Evolutionary conservation across 2,113 vertebrate genomes (phyloP).

Genomic region (Neomonachus schauinslandi): DNA sequence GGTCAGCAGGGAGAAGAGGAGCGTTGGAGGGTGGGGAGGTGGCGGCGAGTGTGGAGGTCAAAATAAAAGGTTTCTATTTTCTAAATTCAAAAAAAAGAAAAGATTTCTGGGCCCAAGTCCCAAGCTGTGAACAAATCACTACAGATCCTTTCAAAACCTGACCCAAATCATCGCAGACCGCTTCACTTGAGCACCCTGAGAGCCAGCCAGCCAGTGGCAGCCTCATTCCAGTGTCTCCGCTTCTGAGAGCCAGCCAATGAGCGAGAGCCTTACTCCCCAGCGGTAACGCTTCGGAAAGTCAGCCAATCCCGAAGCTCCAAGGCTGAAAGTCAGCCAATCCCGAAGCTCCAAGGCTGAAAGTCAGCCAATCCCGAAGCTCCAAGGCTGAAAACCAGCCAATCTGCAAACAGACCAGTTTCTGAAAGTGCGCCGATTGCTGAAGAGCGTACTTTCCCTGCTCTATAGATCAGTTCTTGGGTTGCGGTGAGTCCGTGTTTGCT

Average conservation of each 20-base stretch:
- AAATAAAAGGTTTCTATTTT: conserved; percentile 5
- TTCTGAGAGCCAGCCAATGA: neutral
- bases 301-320: neutral
- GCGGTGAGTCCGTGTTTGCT: fast-evolving
- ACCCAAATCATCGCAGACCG: neutral
- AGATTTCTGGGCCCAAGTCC: neutral
- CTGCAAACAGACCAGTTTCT: neutral
- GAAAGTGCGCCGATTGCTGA: neutral
- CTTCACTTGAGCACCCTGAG: neutral
- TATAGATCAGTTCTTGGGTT: too few relatives aligned
- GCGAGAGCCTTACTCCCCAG: neutral
- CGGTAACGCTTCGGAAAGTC: neutral
- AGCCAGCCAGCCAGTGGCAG: neutral
- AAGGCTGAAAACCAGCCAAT: neutral
- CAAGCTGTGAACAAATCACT: neutral
- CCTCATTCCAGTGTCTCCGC: neutral
- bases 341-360: neutral
- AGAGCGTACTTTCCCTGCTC: neutral
- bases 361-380: neutral
- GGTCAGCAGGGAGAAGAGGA: neutral
- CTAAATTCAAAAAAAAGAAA: neutral
- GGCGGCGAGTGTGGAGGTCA: neutral
- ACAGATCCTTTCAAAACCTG: neutral
- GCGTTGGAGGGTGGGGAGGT: too few relatives aligned
- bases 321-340: neutral